Evolutionary conservation across 2,888 invertebrate species (phyloP).

Genomic region (Drymonia ruficornis): DNA sequence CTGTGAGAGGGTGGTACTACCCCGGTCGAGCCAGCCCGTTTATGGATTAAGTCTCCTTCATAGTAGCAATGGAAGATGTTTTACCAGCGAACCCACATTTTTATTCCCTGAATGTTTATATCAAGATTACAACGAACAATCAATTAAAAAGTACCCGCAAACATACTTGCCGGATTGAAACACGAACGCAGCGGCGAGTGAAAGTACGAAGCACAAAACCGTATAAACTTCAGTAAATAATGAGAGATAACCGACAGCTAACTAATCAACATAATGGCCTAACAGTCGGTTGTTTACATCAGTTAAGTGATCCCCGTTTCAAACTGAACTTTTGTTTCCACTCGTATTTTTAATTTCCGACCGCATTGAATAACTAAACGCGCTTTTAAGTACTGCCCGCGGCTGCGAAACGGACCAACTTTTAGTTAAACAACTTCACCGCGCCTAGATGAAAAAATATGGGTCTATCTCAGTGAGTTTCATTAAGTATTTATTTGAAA

Average conservation of each 20-base stretch:
- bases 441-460: constrained; percentile 19
- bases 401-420: constrained; percentile 21
- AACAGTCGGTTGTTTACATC: constrained; percentile 13
- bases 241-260: constrained; percentile 9
- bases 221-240: constrained; percentile 9
- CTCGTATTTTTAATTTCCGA: constrained; percentile 28
- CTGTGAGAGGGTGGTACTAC: too few relatives aligned
- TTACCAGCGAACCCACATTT: too few relatives aligned
- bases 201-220: constrained; percentile 5
- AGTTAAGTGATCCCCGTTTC: constrained; percentile 20
- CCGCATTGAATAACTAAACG: constrained; percentile 26
- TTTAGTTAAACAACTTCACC: constrained; percentile 24
- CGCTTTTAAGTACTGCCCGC: constrained; percentile 27
- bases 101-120: too few relatives aligned
- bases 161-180: constrained; percentile 1
- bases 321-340: constrained; percentile 23
- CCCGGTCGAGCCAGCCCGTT: too few relatives aligned
- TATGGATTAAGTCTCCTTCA: too few relatives aligned
- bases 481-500: neutral
- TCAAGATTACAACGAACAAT: neutral
- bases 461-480: neutral
- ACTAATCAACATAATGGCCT: constrained; percentile 20
- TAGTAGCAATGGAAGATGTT: too few relatives aligned
- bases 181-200: neutral
- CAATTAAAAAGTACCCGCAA: constrained; percentile 1